phyloP scores from a whole-genome alignment of 2,113 vertebrate genomes.

The Cynopterus brachyotis region DNA sequence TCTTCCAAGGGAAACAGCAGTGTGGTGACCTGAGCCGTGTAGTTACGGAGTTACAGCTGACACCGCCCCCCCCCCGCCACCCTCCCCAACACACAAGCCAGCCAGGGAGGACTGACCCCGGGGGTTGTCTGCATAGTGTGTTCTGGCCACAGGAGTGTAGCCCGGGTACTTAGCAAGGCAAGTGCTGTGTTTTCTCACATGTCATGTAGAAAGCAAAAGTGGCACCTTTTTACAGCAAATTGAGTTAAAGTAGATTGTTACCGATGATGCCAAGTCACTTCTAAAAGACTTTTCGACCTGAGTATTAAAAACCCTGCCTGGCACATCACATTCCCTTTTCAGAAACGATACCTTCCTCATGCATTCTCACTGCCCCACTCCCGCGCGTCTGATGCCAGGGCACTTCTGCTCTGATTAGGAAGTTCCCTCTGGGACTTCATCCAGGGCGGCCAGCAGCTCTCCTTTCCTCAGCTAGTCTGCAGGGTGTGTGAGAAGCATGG shows the following conservation, averaged over 20 bases:
- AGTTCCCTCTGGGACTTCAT: background rate
- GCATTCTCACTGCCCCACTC: background rate
- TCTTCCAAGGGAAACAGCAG: background rate
- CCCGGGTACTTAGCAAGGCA: background rate
- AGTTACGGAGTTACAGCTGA: no score
- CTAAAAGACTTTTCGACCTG: constrained; percentile 53
- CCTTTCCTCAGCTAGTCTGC: constrained; percentile 54
- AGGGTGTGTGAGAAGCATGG: constrained; percentile 8
- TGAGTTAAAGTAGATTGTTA: constrained; percentile 59
- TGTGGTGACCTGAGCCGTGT: background rate
- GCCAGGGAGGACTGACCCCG: background rate
- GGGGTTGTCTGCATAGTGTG: background rate
- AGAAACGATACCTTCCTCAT: background rate
- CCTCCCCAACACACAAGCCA: background rate
- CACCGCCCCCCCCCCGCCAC: no score
- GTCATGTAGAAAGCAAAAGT: constrained; percentile 21
- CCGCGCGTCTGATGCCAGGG: background rate
- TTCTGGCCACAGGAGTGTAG: background rate
- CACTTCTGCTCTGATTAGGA: constrained; percentile 44
- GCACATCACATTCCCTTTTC: constrained; percentile 4
- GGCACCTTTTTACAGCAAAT: constrained; percentile 52
- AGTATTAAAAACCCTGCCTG: constrained; percentile 60
- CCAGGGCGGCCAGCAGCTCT: background rate
- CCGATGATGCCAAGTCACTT: constrained; percentile 30
- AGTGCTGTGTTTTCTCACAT: background rate